These are phyloP conservation scores for Leucoraja ocellata DNA, from an alignment of 2,797 vertebrate genomes.

Conservation along the genomic window DNA sequence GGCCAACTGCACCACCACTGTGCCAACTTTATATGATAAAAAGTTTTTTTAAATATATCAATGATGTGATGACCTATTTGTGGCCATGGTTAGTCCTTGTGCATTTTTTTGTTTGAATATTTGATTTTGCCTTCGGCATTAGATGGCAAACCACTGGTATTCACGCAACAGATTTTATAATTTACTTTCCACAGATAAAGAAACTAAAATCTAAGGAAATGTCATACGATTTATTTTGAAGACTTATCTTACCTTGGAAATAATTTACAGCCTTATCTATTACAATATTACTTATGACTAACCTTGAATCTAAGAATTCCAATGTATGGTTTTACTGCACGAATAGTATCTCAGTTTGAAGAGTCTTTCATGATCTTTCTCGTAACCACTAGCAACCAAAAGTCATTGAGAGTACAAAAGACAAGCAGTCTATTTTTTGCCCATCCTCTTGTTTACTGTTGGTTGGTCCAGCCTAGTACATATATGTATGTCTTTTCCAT, in stretches of 20 bases:
- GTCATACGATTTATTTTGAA: background rate
- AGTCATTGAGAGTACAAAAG: constrained; percentile 28
- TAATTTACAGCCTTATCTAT: background rate
- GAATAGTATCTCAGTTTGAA: constrained; percentile 3
- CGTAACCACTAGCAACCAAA: constrained; percentile 26
- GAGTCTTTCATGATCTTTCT: constrained; percentile 21
- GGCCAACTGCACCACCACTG: background rate
- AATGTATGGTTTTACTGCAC: background rate
- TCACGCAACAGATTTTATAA: background rate
- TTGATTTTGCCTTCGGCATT: background rate
- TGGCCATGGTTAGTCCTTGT: background rate
- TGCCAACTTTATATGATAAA: background rate
- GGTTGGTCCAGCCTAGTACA: constrained; percentile 22
- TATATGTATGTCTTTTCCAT: constrained; percentile 19
- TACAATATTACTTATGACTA: background rate
- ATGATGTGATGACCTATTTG: background rate
- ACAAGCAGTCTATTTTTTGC: constrained; percentile 35
- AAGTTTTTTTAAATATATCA: background rate
- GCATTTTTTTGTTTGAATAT: background rate
- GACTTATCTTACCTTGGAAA: background rate
- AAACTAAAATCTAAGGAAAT: background rate
- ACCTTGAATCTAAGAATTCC: background rate
- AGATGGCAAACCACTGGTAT: background rate
- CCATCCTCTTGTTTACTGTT: constrained; percentile 30
- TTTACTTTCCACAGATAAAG: background rate